Percentiles rank a stretch among this genome's conserved stretches.
Evolutionary conservation across 2,888 invertebrate genomes (phyloP).

Genomic region (Globia sparganii): DNA sequence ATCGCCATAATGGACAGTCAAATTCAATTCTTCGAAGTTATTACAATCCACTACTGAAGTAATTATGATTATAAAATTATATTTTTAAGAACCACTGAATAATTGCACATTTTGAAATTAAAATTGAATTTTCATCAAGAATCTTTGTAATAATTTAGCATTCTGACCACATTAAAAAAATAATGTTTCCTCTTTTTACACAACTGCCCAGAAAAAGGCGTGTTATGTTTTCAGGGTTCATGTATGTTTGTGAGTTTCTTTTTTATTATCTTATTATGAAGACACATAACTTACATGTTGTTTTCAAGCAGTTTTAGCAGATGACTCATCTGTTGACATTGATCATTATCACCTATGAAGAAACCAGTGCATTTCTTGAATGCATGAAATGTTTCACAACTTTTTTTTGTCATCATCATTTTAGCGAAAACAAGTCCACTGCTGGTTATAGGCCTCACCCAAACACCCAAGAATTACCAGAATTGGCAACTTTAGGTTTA

Average conservation of each 20-base stretch:
- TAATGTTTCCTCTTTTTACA: conserved; percentile 5
- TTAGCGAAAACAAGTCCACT: too few species aligned
- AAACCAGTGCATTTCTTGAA: conserved; percentile 8
- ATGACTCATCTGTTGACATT: conserved; percentile 31
- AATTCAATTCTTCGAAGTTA: background rate
- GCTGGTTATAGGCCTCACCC: too few species aligned
- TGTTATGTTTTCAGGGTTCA: too few species aligned
- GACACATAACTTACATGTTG: background rate
- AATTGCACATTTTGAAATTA: background rate
- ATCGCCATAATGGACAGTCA: background rate
- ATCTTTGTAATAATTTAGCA: background rate
- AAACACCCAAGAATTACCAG: background rate
- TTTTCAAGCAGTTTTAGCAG: conserved; percentile 3
- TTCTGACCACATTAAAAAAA: background rate
- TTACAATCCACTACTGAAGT: background rate
- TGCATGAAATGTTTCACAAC: background rate
- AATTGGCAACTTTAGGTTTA: background rate
- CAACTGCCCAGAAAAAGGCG: too few species aligned
- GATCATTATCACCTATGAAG: conserved; percentile 1
- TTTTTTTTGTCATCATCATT: background rate
- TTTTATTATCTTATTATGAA: background rate
- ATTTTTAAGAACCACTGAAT: background rate
- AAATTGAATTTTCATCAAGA: background rate
- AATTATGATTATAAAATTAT: background rate
- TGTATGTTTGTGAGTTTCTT: too few species aligned